Base-by-base conservation (phyloP, 1,140 invertebrate genomes). In the Eupeodes corollae region DNA sequence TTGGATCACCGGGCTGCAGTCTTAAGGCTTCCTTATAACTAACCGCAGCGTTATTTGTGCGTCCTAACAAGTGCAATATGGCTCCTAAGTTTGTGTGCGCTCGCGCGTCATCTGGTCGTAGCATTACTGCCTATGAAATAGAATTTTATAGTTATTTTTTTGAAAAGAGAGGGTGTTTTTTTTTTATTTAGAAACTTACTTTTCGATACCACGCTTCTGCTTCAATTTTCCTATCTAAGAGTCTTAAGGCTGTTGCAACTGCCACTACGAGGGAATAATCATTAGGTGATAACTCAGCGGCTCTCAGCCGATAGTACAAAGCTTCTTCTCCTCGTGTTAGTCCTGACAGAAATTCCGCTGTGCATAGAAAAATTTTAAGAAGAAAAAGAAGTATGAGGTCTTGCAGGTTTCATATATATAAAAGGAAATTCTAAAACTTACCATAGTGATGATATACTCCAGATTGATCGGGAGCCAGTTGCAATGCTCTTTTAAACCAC, bases 51-150 rank as follows among this genome's bases (percentile, higher is more conserved):
- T 92, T 86, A 13, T 73, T 70, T 48, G 89, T 84, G 71, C 93
- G 91, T 10, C 88, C 88, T 65, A 93, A 91, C 41, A 94, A 72
- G 70, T 95, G 91, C 18, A 92, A 73, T 61, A 97, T 95, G 37
- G 91, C 91, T 14, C 91, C 92, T 31, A 95, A 71, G 68, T 96
- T 96, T 58, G 91, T 91, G 67, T 94, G 89, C 45, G 86, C 86
- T 47, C 86, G 78, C 0, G 90, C 83, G 58, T 92, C 86, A 42
- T 63, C 50, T 0, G 66, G 65, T 26, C 63, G 48, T 45, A 68
- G 33, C 8, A 50, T 53, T n/a, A 68, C 65, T 34, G 66, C 66
- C 66, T 68, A 26, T 0, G 42, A 30, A 18, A 32, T n/a, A 12
- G 2, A 6, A 8, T 10, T 16, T 35, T n/a, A 35, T 10, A 41